Evolutionary conservation across 2,888 invertebrate genomes (phyloP), one percentile per base, ranked within the genome.

Genomic region (Chydorus sphaericus): DNA sequence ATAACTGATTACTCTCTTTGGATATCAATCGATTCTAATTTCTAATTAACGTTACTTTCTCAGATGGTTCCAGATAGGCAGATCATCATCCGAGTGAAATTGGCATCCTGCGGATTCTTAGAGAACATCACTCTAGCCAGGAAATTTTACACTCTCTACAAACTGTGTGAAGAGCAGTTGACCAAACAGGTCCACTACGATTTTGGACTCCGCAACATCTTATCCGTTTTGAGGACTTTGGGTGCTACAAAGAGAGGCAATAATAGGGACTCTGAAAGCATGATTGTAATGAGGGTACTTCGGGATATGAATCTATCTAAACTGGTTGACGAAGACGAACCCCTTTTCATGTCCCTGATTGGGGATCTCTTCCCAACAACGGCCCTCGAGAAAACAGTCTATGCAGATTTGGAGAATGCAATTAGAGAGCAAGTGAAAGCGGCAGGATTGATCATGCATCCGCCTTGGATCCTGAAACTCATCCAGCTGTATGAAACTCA

Each of bases 291-390:
- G 94, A 75, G 93, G 65, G 93, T 94, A 11, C 73, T 96, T 36
- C 75, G 94, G 62, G 94, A 96, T 68, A 96, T 96, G 96, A 96
- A 96, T 75, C 75, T 96, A 18, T 94, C 94, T 4, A 96, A 96
- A 71, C 73, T 96, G 53, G 94, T 93, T 70, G 94, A 96, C 66
- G 94, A 96, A 70, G 96, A 96, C 68, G 96, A 96, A 66, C 94
- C 96, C 0, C 75, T 96, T n/a, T 96, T 96, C 68, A 88, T 93
- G 71, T 94, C 94, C 0, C 73, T 96, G 39, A 92, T 96, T 26
- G 85, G 92, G 31, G 96, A 96, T 73, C 73, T 96, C 63, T 96
- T 96, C 71, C 96, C 96, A 1, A 94, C 92, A 70, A 91, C 94
- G 73, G 79, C 81, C 1, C 75, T 94, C 54, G 94, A 94, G 70